Evolutionary conservation across 2,113 vertebrate species (phyloP), one percentile per base, ranked within the genome.

Genomic region (Peucedramus taeniatus): DNA sequence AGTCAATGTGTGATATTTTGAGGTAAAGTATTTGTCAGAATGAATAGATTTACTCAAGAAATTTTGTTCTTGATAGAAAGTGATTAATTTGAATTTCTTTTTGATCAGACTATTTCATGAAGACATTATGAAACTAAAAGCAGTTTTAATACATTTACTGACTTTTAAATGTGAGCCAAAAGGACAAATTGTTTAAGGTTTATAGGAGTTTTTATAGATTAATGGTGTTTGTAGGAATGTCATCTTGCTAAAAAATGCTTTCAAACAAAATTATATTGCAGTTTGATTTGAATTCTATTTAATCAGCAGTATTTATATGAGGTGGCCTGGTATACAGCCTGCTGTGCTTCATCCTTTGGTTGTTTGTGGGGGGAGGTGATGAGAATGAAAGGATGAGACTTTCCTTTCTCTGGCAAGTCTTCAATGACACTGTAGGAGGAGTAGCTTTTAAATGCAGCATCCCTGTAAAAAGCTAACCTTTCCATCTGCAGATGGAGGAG

Each of bases 401-500:
- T 93, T 72, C 51, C 44, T 85, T 90, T 76, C n/a, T 53, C 59
- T 92, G 90, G 71, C 82, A 96, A 72, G 50, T 88, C 66, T 93
- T 94, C 78, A 91, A 45, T 80, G 92, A 42, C 71, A 39, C 65
- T 86, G 80, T 93, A 87, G 92, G 92, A 93, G 82, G 83, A 88
- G 54, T 39, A 86, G 79, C 71, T 93, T 92, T 95, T 72, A 86
- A 90, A 77, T 90, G 71, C 3, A 15, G 83, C 71, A 70, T 93
- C 71, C 45, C 26, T 83, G 83, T 86, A 27, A 95, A 69, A 93
- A 95, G 65, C 0, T 7, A 92, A 74, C 37, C 22, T 56, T 91
- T 81, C 92, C 71, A 40, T 88, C 85, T 92, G 75, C 83, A 93
- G 92, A 89, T 93, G 90, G 90, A 74, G 92, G 90, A 94, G 59